A percentile compares a stretch with the other conserved stretches of the same genome.
These are phyloP conservation scores for Azemiops feae DNA, from an alignment of 2,113 vertebrate genomes.

Conservation along the genomic window DNA sequence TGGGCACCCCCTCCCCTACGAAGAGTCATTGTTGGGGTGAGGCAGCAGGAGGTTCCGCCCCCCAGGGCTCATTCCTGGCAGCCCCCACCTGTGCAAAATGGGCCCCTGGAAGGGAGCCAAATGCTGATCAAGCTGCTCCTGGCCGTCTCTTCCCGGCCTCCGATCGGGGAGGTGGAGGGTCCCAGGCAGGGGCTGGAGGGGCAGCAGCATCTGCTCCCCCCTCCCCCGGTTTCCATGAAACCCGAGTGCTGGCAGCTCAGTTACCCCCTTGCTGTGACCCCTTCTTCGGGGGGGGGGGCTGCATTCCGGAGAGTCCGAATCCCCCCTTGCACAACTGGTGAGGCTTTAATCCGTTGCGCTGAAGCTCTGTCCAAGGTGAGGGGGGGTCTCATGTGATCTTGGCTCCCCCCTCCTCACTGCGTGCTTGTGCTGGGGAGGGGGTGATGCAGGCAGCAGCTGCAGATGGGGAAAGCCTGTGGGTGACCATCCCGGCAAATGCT, in stretches of 20 bases:
- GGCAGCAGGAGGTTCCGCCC: neutral
- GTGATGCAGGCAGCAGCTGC: constrained; percentile 7
- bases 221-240: constrained; percentile 1
- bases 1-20: neutral
- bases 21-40: neutral
- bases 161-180: neutral
- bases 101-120: neutral
- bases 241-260: neutral
- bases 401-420: neutral
- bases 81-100: neutral
- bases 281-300: neutral
- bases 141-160: neutral
- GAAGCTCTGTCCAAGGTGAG: constrained; percentile 16
- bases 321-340: neutral
- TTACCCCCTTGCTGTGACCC: neutral
- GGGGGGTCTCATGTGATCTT: neutral
- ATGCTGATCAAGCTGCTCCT: accelerated
- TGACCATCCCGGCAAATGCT: neutral
- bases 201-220: neutral
- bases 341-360: neutral
- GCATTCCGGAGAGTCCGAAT: constrained; percentile 22
- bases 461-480: neutral
- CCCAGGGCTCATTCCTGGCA: neutral
- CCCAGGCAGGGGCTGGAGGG: neutral
- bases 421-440: neutral